These are phyloP conservation scores for Nymphalis c-album DNA, from an alignment of 2,888 invertebrate species.

Conservation along the genomic window DNA sequence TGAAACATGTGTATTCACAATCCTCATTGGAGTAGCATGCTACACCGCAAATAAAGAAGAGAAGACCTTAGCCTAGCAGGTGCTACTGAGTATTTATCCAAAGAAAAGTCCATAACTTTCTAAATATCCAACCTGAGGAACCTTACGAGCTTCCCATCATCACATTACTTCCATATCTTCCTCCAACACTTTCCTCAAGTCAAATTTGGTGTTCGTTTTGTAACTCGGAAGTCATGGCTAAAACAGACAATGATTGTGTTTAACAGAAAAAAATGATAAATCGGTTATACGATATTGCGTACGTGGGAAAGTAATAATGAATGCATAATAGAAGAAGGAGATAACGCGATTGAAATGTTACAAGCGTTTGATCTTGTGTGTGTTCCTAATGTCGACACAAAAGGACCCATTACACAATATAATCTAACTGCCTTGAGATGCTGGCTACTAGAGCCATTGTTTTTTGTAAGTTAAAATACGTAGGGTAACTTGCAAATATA, in stretches of 20 bases:
- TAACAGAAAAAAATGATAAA: conserved; percentile 26
- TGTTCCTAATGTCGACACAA: not conserved
- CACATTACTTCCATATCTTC: no score
- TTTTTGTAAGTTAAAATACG: no score
- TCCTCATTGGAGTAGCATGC: no score
- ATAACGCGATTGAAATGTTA: conserved; percentile 7
- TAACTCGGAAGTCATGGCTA: conserved; percentile 27
- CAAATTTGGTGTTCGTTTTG: conserved; percentile 1
- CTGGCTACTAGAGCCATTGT: no score
- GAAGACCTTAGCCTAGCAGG: no score
- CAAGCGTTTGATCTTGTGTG: not conserved
- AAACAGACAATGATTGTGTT: conserved; percentile 24
- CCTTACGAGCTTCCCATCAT: not conserved
- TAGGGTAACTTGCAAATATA: no score
- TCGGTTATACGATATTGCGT: conserved; percentile 26
- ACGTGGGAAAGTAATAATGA: conserved; percentile 28
- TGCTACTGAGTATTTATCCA: no score
- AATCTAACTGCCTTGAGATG: no score
- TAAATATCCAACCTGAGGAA: no score
- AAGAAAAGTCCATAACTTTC: no score
- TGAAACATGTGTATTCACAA: no score
- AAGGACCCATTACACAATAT: not conserved
- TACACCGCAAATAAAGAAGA: no score
- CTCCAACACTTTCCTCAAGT: conserved; percentile 5
- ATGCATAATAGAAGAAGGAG: conserved; percentile 29